Base-by-base conservation (phyloP, 2,797 vertebrate species). In the Epinephelus malabaricus region DNA sequence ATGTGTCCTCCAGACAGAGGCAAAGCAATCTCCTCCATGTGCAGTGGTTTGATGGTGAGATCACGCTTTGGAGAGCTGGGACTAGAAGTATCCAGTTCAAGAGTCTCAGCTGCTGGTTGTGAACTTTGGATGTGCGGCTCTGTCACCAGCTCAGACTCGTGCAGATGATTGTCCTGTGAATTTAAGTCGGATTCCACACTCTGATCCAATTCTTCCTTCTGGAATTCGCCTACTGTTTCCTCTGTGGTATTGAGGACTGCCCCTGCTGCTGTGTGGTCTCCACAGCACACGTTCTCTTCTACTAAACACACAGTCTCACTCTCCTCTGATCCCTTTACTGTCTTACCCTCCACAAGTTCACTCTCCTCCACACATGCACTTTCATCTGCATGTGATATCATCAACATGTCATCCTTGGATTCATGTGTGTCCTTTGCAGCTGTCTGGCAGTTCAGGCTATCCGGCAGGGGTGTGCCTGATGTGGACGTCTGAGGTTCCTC, bases 201-300 rank as follows among this genome's bases (percentile, higher is more conserved):
- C 56, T 47, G 61, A 63, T 75, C 67, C 8, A 23, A 19, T 4
- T 77, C 67, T 9, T 69, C 53, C 59, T 63, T 64, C 53, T 67
- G 67, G 14, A 50, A 10, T 23, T n/a, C 64, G 49, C 82, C 66
- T 70, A 75, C 69, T 78, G 81, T 84, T 81, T 86, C 85, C 65
- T 88, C 86, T 71, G 68, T 30, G 82, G 88, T 88, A 91, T 90
- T 87, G 88, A 92, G 89, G 78, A 74, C 30, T 69, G 72, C 54
- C 56, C 69, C 15, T 63, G 62, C 84, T 75, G 85, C 59, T 67
- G 54, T 78, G 86, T 9, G 21, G 30, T 45, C 63, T 40, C 9
- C 45, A 0, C 0, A 7, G 34, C 15, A 19, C 53, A 70, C 30
- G 47, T 21, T 49, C 13, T 64, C 14, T 40, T 51, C 54, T 30